Evolutionary conservation across 2,888 invertebrate genomes (phyloP).

Genomic region (Lobophora halterata): DNA sequence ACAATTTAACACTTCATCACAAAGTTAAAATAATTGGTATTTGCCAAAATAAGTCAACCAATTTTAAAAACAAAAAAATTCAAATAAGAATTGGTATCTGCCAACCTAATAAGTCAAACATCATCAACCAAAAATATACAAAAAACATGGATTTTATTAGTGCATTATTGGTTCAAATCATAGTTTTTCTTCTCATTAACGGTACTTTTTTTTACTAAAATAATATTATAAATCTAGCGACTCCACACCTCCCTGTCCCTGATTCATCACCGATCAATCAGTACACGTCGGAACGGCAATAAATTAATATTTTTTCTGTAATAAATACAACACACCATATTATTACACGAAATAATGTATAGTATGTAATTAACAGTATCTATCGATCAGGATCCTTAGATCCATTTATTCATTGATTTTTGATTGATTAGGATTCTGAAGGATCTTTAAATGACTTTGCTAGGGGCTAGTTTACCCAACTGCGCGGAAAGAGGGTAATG

Average conservation of each 20-base stretch:
- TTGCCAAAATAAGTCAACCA: no score
- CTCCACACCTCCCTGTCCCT: constrained; percentile 44
- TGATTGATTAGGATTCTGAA: constrained; percentile 15
- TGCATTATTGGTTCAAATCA: no score
- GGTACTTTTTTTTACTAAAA: neutral
- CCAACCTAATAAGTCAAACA: no score
- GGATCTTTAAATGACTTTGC: constrained; percentile 16
- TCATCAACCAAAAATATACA: no score
- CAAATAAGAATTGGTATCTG: no score
- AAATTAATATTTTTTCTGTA: constrained; percentile 57
- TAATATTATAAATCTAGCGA: constrained; percentile 1
- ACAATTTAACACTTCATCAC: no score
- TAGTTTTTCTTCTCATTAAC: no score
- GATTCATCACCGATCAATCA: constrained; percentile 76
- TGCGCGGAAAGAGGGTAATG: no score
- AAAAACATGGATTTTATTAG: no score
- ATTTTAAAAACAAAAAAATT: no score
- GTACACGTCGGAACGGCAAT: constrained; percentile 50
- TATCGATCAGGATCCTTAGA: constrained; percentile 28
- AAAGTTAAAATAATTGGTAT: no score
- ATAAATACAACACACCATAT: constrained; percentile 43
- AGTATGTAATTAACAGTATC: constrained; percentile 50
- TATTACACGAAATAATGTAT: constrained; percentile 59
- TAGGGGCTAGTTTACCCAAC: no score
- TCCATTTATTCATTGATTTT: constrained; percentile 21